These are phyloP conservation scores for Aplysia californica DNA, from an alignment of 1,140 invertebrate genomes.

Conservation along the genomic window DNA sequence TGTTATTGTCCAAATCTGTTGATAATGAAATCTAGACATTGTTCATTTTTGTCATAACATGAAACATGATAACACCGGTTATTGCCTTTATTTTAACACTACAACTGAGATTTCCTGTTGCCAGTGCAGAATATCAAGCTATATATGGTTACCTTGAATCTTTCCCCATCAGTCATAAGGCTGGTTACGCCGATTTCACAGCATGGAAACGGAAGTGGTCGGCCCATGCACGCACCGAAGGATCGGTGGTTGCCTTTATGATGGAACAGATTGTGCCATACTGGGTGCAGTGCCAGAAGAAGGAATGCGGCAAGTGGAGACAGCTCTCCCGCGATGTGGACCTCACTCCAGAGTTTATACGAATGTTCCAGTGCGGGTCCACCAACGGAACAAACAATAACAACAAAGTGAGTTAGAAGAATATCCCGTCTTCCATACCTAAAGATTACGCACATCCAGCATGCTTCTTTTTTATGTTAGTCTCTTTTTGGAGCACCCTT, in stretches of 20 bases:
- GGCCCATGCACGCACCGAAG: conserved; percentile 53
- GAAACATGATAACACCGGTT: no score
- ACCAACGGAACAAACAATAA: neutral
- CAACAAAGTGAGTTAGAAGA: neutral
- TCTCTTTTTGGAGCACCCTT: neutral
- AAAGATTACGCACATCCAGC: neutral
- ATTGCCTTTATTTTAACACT: no score
- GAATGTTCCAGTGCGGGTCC: conserved; percentile 57
- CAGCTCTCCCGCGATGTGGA: conserved; percentile 47
- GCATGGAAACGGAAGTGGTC: conserved; percentile 67
- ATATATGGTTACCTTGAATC: no score
- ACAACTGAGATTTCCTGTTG: no score
- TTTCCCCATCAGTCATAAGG: no score
- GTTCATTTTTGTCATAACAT: no score
- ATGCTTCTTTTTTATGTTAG: neutral
- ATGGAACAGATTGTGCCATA: conserved; percentile 64
- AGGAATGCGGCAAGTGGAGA: conserved; percentile 63
- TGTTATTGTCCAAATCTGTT: no score
- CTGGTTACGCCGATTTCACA: no score
- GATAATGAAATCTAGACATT: no score
- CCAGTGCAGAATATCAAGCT: no score
- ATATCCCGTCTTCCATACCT: neutral
- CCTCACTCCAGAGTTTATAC: conserved; percentile 51
- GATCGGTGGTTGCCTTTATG: conserved; percentile 41
- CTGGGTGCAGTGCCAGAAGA: conserved; percentile 62